Evolutionary conservation across 2,113 vertebrate species (phyloP).

Genomic region (Ondatra zibethicus): DNA sequence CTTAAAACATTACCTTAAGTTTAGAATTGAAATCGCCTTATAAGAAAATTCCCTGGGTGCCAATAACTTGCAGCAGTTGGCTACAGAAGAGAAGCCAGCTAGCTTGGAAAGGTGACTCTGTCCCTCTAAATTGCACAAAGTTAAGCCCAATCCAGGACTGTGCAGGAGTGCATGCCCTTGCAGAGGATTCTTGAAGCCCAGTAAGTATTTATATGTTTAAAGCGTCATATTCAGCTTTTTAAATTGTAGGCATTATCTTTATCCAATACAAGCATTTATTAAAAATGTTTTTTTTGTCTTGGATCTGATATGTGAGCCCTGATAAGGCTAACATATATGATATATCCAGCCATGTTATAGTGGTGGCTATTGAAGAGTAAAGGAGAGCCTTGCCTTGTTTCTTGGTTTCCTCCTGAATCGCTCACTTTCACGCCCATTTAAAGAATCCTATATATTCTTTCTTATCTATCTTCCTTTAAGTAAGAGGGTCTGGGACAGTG

Average conservation of each 20-base stretch:
- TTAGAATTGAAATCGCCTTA: neutral
- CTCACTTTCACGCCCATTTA: neutral
- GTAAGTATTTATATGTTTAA: accelerated
- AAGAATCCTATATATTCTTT: neutral
- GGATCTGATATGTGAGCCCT: neutral
- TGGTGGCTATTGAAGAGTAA: neutral
- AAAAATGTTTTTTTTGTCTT: neutral
- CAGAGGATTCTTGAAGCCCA: neutral
- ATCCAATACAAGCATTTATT: neutral
- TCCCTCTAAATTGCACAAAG: neutral
- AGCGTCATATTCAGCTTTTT: neutral
- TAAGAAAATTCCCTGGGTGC: neutral
- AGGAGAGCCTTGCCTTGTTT: neutral
- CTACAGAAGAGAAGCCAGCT: neutral
- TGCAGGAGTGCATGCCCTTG: neutral
- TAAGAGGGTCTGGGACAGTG: neutral
- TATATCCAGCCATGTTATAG: neutral
- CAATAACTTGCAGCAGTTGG: neutral
- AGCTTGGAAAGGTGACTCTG: no score
- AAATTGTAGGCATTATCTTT: neutral
- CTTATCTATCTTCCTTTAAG: neutral
- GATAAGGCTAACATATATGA: neutral
- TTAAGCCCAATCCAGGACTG: neutral
- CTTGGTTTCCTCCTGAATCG: neutral
- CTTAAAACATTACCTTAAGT: neutral